Evolutionary conservation across 2,113 vertebrate genomes (phyloP).

Genomic region (Spea multiplicata): DNA sequence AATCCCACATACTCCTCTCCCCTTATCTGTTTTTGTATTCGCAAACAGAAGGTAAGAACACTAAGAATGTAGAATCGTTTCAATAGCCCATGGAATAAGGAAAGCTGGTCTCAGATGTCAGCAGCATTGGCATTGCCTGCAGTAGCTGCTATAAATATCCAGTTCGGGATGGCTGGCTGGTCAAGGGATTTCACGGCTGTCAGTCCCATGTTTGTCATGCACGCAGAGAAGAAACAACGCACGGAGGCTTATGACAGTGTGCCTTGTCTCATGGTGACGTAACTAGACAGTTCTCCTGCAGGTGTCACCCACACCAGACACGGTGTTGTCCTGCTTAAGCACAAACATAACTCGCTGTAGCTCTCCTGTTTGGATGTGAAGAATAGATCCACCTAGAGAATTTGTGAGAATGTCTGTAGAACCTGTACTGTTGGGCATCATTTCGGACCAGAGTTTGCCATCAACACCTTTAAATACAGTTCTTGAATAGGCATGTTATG

Average conservation of each 20-base stretch:
- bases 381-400: too few relatives aligned
- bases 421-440: too few relatives aligned
- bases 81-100: not conserved
- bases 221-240: conserved; percentile 4
- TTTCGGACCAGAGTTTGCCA: too few relatives aligned
- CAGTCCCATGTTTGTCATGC: conserved; percentile 21
- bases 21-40: not conserved
- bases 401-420: too few relatives aligned
- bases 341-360: not conserved
- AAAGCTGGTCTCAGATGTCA: conserved; percentile 27
- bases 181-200: conserved; percentile 20
- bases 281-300: conserved; percentile 7
- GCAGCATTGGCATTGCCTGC: conserved; percentile 18
- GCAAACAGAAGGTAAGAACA: not conserved
- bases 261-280: conserved; percentile 29
- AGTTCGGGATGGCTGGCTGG: conserved; percentile 7
- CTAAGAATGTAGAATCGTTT: conserved; percentile 14
- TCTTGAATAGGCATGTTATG: too few relatives aligned
- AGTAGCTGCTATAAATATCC: conserved; percentile 34
- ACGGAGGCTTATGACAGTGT: conserved; percentile 14
- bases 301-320: not conserved
- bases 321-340: not conserved
- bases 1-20: not conserved
- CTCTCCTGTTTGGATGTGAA: not conserved
- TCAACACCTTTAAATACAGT: too few relatives aligned